Percentiles rank a stretch among this genome's conserved stretches.
Conservation (phyloP, 2,888 invertebrate species). For the Dryococelus australis region DNA sequence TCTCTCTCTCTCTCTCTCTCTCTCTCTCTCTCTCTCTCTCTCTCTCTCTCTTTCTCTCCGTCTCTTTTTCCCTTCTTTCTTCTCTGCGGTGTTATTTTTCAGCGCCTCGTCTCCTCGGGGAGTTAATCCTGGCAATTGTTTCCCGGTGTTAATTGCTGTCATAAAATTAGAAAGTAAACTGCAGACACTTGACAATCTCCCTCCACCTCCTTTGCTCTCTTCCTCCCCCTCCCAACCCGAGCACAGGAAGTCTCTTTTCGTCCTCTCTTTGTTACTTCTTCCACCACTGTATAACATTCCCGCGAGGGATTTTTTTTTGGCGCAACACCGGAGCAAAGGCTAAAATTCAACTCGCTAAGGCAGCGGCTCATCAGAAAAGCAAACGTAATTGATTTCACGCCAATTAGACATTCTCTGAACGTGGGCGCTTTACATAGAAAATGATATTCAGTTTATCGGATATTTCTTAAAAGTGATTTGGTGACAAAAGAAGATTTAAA, state of each 20-base stretch:
- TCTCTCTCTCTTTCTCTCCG: background rate
- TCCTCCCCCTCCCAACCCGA: background rate
- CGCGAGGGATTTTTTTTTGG: background rate
- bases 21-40: background rate
- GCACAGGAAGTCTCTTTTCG: background rate
- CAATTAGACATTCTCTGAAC: background rate
- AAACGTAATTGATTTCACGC: background rate
- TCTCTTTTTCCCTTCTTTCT: slow-evolving; percentile 1
- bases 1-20: background rate
- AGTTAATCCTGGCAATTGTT: slow-evolving; percentile 30
- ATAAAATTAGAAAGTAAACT: slow-evolving; percentile 31
- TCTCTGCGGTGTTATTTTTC: slow-evolving; percentile 29
- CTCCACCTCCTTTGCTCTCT: background rate
- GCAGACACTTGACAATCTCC: slow-evolving; percentile 29
- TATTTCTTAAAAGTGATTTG: too few relatives aligned
- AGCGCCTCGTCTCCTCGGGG: slow-evolving; percentile 23
- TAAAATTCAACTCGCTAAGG: background rate
- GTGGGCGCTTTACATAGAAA: background rate
- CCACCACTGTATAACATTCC: background rate
- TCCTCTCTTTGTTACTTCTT: slow-evolving; percentile 30
- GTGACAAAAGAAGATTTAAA: too few relatives aligned
- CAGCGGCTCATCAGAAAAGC: background rate
- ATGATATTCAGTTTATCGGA: too few relatives aligned
- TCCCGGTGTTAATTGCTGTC: slow-evolving; percentile 31
- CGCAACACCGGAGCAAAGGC: background rate